These are phyloP conservation scores for Petrocephalus zakoni DNA, from an alignment of 2,113 vertebrate genomes.

Conservation along the genomic window DNA sequence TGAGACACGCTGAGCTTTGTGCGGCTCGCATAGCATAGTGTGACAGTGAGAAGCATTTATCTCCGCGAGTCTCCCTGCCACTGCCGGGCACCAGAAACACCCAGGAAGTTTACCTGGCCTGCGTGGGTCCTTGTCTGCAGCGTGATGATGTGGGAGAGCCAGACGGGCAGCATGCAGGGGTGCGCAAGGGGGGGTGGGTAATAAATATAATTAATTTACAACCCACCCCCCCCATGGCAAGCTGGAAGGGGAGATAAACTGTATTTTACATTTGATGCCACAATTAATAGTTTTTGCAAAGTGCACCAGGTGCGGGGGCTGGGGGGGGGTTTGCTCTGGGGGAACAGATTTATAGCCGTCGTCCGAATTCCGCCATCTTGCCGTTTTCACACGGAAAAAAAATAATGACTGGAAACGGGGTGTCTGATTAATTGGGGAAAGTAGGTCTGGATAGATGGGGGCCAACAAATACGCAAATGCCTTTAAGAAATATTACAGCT, in stretches of 20 bases:
- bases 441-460: constrained; percentile 19
- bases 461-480: constrained; percentile 34
- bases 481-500: constrained; percentile 38
- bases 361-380: constrained; percentile 21
- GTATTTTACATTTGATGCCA: constrained; percentile 17
- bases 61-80: neutral
- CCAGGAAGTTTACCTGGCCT: neutral
- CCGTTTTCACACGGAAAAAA: constrained; percentile 25
- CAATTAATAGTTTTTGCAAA: constrained; percentile 27
- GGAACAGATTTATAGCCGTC: constrained; percentile 27
- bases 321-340: neutral
- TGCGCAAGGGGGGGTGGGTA: too few species aligned
- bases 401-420: constrained; percentile 27
- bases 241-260: constrained; percentile 17
- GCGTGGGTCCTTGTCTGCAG: neutral
- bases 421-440: constrained; percentile 33
- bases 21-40: neutral
- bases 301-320: neutral
- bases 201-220: neutral
- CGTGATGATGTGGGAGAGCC: too few species aligned
- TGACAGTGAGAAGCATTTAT: neutral
- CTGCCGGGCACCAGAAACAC: neutral
- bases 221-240: constrained; percentile 10
- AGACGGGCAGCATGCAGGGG: neutral
- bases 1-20: neutral